Conservation (phyloP, 2,113 vertebrate species). For the Microtus pennsylvanicus region DNA sequence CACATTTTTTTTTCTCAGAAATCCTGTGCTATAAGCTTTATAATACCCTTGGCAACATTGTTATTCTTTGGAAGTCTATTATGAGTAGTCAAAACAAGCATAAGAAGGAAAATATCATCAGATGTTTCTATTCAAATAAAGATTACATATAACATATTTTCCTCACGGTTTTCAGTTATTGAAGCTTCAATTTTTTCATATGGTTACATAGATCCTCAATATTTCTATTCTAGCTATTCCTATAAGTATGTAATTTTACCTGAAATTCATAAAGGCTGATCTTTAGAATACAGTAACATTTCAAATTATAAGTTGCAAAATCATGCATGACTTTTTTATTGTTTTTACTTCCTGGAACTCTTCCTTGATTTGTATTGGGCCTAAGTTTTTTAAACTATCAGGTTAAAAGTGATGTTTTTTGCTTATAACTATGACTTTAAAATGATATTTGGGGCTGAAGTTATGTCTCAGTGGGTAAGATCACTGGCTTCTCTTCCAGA, state of each 20-base stretch:
- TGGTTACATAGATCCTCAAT: not conserved
- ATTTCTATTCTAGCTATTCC: not conserved
- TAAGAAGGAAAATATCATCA: not conserved
- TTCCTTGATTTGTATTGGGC: not conserved
- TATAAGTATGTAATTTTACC: not conserved
- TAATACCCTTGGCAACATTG: not conserved
- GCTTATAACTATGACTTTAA: conserved; percentile 16
- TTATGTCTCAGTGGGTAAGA: not conserved
- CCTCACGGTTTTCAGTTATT: not conserved
- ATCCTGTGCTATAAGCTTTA: not conserved
- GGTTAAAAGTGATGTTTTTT: conserved; percentile 2
- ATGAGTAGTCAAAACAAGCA: conserved; percentile 16
- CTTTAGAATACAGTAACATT: conserved; percentile 7
- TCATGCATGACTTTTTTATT: not conserved
- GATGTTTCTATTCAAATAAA: conserved; percentile 17
- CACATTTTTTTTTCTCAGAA: not conserved
- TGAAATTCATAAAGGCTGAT: not conserved
- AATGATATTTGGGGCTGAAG: not conserved
- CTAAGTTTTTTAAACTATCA: not conserved
- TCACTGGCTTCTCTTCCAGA: not conserved
- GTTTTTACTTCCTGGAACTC: not conserved
- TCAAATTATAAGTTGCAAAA: not conserved
- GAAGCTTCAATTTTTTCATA: not conserved
- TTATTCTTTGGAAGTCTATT: not conserved
- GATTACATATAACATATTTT: not conserved